These are phyloP conservation scores for Antheraea yamamai DNA, from an alignment of 2,888 invertebrate genomes.

Conservation along the genomic window DNA sequence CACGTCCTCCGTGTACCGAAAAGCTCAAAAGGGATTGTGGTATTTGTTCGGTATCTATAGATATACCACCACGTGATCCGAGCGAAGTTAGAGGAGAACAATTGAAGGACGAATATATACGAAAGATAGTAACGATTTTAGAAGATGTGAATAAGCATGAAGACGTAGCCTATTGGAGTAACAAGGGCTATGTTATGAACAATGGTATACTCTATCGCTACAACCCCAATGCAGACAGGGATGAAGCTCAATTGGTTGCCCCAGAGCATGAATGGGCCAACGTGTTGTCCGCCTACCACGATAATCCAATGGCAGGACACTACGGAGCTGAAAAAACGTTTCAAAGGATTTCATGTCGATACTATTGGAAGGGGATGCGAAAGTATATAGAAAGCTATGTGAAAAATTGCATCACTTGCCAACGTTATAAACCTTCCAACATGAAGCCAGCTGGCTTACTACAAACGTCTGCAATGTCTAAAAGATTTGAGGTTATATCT, in stretches of 20 bases:
- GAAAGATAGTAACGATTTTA: neutral
- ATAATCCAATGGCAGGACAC: constrained; percentile 3
- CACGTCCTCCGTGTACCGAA: too few relatives aligned
- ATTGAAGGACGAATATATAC: neutral
- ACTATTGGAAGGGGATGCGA: constrained; percentile 29
- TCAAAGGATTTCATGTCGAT: constrained; percentile 20
- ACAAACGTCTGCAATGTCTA: constrained; percentile 18
- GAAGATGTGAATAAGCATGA: neutral
- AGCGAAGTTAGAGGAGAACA: neutral
- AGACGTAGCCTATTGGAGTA: constrained; percentile 10
- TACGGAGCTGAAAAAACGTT: constrained; percentile 2
- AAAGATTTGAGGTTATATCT: constrained; percentile 40
- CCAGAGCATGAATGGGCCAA: constrained; percentile 6
- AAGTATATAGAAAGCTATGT: constrained; percentile 31
- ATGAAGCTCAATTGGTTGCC: constrained; percentile 1
- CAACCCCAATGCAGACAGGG: neutral
- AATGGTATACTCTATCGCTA: constrained; percentile 4
- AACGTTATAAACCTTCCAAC: constrained; percentile 27
- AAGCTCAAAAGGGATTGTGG: too few relatives aligned
- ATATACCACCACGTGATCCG: neutral
- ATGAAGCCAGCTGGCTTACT: constrained; percentile 23
- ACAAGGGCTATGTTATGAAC: constrained; percentile 1
- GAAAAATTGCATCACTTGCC: constrained; percentile 39
- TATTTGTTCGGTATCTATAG: neutral
- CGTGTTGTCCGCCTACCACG: neutral